Evolutionary conservation across 2,113 vertebrate species (phyloP).

Genomic region (Paraplagusia blochii): DNA sequence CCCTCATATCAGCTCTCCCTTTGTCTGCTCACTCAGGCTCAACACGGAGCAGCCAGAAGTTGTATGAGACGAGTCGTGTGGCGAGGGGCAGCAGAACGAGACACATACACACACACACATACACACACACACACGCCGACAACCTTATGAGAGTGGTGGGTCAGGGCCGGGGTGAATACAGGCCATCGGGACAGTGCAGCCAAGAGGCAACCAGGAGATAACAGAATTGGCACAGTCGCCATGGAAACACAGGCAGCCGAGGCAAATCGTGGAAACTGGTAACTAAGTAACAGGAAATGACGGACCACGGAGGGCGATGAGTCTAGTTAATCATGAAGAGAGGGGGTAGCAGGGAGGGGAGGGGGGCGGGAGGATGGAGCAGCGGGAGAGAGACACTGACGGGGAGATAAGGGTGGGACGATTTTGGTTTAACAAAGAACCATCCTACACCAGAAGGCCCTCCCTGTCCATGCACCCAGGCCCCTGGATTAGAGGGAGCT

Average conservation of each 20-base stretch:
- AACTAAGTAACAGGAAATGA: slow-evolving; percentile 83
- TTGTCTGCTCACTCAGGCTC: slow-evolving; percentile 44
- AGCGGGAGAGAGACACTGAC: slow-evolving; percentile 39
- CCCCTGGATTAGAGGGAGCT: slow-evolving; percentile 51
- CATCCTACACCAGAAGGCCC: slow-evolving; percentile 24
- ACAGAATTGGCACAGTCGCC: slow-evolving; percentile 76
- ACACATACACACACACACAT: slow-evolving; percentile 1
- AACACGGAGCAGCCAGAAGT: slow-evolving; percentile 60
- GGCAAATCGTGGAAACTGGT: slow-evolving; percentile 77
- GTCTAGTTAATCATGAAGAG: slow-evolving; percentile 68
- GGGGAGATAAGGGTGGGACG: slow-evolving; percentile 36
- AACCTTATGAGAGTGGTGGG: slow-evolving; percentile 64
- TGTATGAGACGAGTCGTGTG: slow-evolving; percentile 50
- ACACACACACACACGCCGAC: slow-evolving; percentile 52
- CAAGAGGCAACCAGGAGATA: slow-evolving; percentile 73
- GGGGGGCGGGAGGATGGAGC: background rate
- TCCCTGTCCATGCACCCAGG: slow-evolving; percentile 25
- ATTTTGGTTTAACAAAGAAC: slow-evolving; percentile 27
- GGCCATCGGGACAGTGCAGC: slow-evolving; percentile 69
- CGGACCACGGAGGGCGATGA: slow-evolving; percentile 63
- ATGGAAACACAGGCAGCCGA: slow-evolving; percentile 80
- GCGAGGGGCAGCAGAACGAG: slow-evolving; percentile 37
- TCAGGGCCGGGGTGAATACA: slow-evolving; percentile 61
- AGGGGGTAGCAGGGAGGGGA: slow-evolving; percentile 19
- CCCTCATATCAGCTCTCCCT: slow-evolving; percentile 23